Percentiles rank a stretch among this genome's conserved stretches.
Conservation (phyloP, 1,140 invertebrate species). For the Dysdera silvatica region DNA sequence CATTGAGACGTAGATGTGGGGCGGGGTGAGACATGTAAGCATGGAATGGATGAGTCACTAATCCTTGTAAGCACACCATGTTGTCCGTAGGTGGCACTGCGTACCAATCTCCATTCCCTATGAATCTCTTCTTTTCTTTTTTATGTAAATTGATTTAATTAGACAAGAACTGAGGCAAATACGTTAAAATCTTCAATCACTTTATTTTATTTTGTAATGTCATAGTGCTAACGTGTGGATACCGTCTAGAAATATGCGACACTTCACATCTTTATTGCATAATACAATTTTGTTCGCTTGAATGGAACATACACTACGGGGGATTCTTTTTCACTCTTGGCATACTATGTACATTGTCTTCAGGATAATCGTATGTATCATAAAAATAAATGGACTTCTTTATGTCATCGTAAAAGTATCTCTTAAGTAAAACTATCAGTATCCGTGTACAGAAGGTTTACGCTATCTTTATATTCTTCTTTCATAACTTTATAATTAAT, state of each 20-base stretch:
- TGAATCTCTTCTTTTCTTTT: too few relatives aligned
- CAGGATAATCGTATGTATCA: constrained; percentile 32
- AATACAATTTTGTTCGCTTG: background rate
- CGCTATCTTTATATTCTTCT: constrained; percentile 30
- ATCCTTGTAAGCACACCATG: too few relatives aligned
- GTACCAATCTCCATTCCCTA: too few relatives aligned
- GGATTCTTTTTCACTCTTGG: constrained; percentile 46
- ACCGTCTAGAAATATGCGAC: background rate
- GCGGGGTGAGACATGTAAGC: too few relatives aligned
- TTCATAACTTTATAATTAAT: constrained; percentile 32
- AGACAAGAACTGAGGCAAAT: too few relatives aligned
- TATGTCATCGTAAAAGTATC: constrained; percentile 31
- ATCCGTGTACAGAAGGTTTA: constrained; percentile 29
- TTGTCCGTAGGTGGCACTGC: too few relatives aligned
- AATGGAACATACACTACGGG: constrained; percentile 25
- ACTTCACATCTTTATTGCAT: background rate
- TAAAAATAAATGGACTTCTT: too few relatives aligned
- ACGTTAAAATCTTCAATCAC: too few relatives aligned
- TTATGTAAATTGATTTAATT: too few relatives aligned
- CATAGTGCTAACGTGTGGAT: background rate
- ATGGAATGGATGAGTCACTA: too few relatives aligned
- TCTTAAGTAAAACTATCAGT: constrained; percentile 32
- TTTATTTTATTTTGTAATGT: background rate
- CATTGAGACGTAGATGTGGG: too few relatives aligned
- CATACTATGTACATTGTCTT: constrained; percentile 25